Base-by-base conservation (phyloP, 2,113 vertebrate species). In the Oncorhynchus nerka region DNA sequence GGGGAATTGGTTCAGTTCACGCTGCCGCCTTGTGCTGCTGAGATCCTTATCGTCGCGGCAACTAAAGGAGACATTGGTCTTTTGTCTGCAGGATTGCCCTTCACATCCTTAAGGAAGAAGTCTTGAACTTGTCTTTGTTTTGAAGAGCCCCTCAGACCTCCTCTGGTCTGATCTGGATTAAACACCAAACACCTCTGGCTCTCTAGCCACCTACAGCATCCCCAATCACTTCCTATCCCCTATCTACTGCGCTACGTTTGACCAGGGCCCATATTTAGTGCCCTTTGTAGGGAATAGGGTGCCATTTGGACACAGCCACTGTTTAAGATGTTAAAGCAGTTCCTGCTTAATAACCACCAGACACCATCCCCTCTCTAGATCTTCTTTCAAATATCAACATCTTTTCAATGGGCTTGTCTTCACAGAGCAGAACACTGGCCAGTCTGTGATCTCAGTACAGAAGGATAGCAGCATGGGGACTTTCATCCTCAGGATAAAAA, bases 51-150 rank as follows among this genome's bases (percentile, higher is more conserved):
- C 95, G 89, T 81, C 5, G 51, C 4, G 51, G 81, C 86, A 89
- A 91, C 89, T 94, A 94, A 95, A 94, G 93, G 91, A 96, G 92
- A 95, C 93, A 93, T 94, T 92, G 87, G 85, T 94, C 94, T 95
- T 95, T 95, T 95, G 93, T 95, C 92, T 93, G 67, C 15, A 26
- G 92, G 87, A 91, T 92, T 94, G 93, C 94, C 94, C 95, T 95
- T 94, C 93, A 94, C 88, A 91, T 94, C 86, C 93, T 94, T 89
- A 92, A 91, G 93, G 93, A 87, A 71, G 77, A 61, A 84, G 94
- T 90, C 87, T 82, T 88, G 88, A 94, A 94, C 95, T 92, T 78
- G 84, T 89, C 91, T 94, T 95, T 96, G 93, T 95, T 93, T 93
- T 90, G 92, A 94, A 93, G 94, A 93, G 91, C 84, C 75, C 90